Percentiles rank a stretch among this genome's conserved stretches.
These are phyloP conservation scores for Diabrotica virgifera DNA, from an alignment of 1,140 invertebrate genomes.

Conservation along the genomic window DNA sequence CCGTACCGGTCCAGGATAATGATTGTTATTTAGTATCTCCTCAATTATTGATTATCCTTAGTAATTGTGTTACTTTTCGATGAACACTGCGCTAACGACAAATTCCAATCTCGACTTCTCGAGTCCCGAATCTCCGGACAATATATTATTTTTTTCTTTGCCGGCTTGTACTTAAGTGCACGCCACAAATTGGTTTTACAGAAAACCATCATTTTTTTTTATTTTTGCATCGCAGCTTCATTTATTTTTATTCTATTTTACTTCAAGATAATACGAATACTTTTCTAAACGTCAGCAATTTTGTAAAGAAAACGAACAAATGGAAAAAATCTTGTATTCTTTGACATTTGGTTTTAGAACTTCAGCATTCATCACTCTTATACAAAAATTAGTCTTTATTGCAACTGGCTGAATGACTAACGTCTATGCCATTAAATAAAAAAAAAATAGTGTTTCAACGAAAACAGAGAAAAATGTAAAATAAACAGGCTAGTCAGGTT, in stretches of 20 bases:
- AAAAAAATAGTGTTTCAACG: too few species aligned
- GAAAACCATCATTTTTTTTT: too few species aligned
- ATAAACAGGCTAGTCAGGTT: too few species aligned
- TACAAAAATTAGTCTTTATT: too few species aligned
- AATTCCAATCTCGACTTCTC: constrained; percentile 1
- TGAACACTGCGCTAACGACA: constrained; percentile 23
- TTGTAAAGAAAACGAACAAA: too few species aligned
- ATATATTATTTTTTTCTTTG: constrained; percentile 12
- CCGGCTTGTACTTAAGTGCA: constrained; percentile 8
- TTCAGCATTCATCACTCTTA: too few species aligned
- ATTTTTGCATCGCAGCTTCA: too few species aligned
- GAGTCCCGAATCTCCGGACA: constrained; percentile 4
- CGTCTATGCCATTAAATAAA: too few species aligned
- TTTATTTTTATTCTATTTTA: neutral
- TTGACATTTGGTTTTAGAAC: too few species aligned
- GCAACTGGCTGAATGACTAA: too few species aligned
- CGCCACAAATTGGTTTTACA: neutral
- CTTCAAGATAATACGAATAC: neutral
- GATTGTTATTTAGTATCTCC: constrained; percentile 37
- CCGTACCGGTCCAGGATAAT: constrained; percentile 33
- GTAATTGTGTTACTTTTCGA: constrained; percentile 37
- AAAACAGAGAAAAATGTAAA: too few species aligned
- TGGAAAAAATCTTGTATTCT: too few species aligned
- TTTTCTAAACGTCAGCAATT: neutral
- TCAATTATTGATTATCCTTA: constrained; percentile 42